Evolutionary conservation across 2,113 vertebrate species (phyloP), one percentile per base, ranked within the genome.

Genomic region (Hyla sarda): DNA sequence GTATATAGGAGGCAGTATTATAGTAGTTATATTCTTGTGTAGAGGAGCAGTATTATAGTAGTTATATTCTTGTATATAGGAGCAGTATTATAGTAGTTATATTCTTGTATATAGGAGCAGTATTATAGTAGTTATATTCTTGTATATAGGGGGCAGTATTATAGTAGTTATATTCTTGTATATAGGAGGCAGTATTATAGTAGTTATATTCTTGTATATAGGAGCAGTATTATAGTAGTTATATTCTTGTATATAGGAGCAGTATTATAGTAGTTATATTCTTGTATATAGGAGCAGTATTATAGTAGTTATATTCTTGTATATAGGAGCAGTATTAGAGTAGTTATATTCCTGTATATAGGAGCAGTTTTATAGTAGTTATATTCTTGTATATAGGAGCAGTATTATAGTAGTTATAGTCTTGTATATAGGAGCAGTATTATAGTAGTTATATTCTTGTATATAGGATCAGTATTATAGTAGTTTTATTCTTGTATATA

Each of bases 231-330:
- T 69, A 69, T 69, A 69, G 60, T 65, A 65, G 60, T 32, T 69
- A 69, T 69, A 69, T 34, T 67, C 25, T 30, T 67, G 62, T 67
- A 67, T 5, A 67, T 67, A 67, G 62, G 52, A 3, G 52, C 3
- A 5, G 41, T 41, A 5, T 41, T 41, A 41, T 41, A 41, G 41
- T 41, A 41, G 41, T 41, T 41, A 41, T 41, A 41, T 41, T 41
- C 41, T 41, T 41, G 41, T 41, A 8, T 41, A 41, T 41, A 41
- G 41, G 41, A 41, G 65, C 30, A 69, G 30, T 32, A 69, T 69
- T 69, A 69, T 69, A 69, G 65, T 34, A 69, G 65, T 69, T 69
- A 69, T 34, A 69, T 69, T 69, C 65, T 69, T 69, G 65, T 69
- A 69, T 9, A 69, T 69, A 69, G 65, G 65, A 3, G 54, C 54